Percentiles rank a stretch among this genome's conserved stretches.
Conservation (phyloP, 2,113 vertebrate genomes). For the Limnothrissa miodon region DNA sequence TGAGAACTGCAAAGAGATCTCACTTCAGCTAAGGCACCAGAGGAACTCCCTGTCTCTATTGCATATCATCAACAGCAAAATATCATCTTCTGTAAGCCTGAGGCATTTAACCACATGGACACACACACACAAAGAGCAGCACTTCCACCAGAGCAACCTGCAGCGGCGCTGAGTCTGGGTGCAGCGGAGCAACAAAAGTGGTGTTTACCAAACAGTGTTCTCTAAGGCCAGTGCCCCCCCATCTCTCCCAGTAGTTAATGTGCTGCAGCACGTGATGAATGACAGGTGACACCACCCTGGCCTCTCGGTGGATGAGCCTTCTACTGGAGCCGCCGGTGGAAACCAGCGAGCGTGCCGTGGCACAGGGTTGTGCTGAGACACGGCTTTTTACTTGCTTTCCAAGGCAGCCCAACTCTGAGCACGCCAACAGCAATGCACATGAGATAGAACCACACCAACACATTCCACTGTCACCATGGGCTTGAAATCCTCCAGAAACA, state of each 20-base stretch:
- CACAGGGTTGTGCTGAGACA: not conserved
- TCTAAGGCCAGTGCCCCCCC: not conserved
- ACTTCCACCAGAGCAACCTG: not conserved
- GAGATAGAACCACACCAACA: slow-evolving; percentile 35
- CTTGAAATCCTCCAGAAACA: not conserved
- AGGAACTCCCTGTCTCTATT: not conserved
- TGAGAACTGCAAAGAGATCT: not conserved
- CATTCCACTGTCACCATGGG: not conserved
- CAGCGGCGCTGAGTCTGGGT: not conserved
- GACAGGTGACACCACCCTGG: not conserved
- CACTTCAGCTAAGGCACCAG: not conserved
- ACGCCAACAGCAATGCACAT: slow-evolving; percentile 6
- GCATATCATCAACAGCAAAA: not conserved
- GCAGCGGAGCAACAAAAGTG: not conserved
- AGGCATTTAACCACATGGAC: not conserved
- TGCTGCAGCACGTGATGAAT: not conserved
- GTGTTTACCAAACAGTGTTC: not conserved
- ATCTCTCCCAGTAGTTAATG: not conserved
- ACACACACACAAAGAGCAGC: not conserved
- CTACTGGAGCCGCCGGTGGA: not conserved
- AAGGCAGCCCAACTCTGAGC: not conserved
- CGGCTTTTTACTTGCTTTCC: not conserved
- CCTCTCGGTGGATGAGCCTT: not conserved
- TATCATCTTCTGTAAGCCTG: not conserved
- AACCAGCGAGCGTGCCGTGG: not conserved